These are phyloP conservation scores for Enhydra lutris DNA, from an alignment of 2,113 vertebrate species.

Conservation along the genomic window DNA sequence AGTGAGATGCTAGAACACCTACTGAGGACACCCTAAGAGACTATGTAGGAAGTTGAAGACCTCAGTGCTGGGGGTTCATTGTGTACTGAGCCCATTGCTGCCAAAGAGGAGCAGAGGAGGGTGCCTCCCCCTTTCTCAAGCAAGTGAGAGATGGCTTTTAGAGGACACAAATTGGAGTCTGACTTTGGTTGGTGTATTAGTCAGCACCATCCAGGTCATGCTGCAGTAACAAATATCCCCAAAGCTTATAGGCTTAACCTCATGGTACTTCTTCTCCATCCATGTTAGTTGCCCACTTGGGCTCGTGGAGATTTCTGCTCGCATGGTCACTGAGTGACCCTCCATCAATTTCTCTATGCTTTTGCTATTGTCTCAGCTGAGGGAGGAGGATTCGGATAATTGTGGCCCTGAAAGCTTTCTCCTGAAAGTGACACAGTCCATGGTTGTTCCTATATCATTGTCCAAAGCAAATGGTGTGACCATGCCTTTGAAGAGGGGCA, in stretches of 20 bases:
- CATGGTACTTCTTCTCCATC: not conserved
- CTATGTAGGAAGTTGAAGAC: not conserved
- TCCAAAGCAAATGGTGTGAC: not conserved
- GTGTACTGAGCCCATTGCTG: not conserved
- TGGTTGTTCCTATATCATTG: not conserved
- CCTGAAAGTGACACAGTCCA: too few relatives aligned
- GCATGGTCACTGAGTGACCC: not conserved
- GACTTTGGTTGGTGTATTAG: not conserved
- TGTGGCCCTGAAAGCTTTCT: not conserved
- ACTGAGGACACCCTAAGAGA: not conserved
- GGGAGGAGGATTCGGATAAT: not conserved
- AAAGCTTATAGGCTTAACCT: not conserved
- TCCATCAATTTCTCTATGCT: not conserved
- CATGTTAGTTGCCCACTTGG: not conserved
- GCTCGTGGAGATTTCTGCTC: not conserved
- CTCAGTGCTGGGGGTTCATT: not conserved
- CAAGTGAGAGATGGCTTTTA: not conserved
- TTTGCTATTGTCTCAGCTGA: not conserved
- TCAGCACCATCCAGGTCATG: not conserved
- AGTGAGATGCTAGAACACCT: not conserved
- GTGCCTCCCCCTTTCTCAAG: not conserved
- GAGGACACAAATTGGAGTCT: not conserved
- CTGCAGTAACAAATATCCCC: not conserved
- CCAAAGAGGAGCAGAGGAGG: not conserved
- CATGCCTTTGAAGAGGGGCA: not conserved